These are phyloP conservation scores for Seira musarum DNA, from an alignment of 2,888 invertebrate genomes.

Conservation along the genomic window DNA sequence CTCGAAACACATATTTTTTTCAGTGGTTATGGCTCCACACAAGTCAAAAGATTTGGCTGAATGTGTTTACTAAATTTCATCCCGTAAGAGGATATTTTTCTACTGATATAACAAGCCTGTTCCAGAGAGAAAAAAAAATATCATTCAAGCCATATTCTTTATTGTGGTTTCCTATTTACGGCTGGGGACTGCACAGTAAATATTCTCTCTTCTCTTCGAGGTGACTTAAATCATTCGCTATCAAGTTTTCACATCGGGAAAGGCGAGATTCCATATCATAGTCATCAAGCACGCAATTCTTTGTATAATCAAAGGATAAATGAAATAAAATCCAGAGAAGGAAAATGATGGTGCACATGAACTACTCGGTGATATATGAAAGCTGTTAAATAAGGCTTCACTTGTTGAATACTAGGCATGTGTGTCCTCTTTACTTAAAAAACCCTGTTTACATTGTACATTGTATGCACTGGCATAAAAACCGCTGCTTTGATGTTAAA, in stretches of 20 bases:
- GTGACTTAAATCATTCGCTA: conserved; percentile 26
- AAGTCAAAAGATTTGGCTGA: too few species aligned
- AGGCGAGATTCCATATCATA: conserved; percentile 22
- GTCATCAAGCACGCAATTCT: conserved; percentile 9
- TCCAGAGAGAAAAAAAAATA: conserved; percentile 10
- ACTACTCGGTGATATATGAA: too few species aligned
- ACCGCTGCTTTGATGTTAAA: too few species aligned
- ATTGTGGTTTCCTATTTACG: not conserved
- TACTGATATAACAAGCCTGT: conserved; percentile 36
- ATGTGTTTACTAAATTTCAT: not conserved
- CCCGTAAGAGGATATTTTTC: conserved; percentile 22
- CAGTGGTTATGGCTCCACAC: too few species aligned
- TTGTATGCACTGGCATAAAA: too few species aligned
- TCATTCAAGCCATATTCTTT: not conserved
- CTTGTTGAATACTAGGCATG: too few species aligned
- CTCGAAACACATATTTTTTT: too few species aligned
- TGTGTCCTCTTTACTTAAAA: too few species aligned
- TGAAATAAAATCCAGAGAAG: too few species aligned
- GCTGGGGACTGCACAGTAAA: conserved; percentile 10
- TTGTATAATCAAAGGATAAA: not conserved
- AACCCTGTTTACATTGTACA: too few species aligned
- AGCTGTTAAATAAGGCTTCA: too few species aligned
- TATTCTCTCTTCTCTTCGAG: not conserved
- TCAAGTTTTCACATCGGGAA: conserved; percentile 23
- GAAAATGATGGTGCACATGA: too few species aligned